Conservation (phyloP, 2,113 vertebrate species). For the Eulemur macaco region DNA sequence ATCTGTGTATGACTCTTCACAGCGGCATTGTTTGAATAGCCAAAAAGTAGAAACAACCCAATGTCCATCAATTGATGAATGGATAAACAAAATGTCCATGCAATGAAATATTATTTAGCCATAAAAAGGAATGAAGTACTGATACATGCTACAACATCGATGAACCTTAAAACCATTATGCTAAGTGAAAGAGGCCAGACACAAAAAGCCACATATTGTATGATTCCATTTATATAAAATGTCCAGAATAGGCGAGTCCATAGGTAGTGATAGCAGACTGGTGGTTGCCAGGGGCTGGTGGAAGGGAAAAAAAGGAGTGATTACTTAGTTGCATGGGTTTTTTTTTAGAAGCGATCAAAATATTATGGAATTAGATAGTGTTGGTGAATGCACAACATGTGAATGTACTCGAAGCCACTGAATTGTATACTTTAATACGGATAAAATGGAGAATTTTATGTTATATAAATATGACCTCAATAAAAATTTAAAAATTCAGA, state of each 20-base stretch:
- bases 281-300: neutral
- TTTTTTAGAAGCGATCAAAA: conserved; percentile 15
- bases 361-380: conserved; percentile 46
- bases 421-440: neutral
- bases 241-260: neutral
- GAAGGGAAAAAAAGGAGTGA: neutral
- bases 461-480: conserved; percentile 11
- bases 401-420: neutral
- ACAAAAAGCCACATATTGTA: neutral
- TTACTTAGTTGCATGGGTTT: neutral
- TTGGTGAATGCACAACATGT: neutral
- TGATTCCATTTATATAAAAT: neutral
- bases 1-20: neutral
- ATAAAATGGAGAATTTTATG: neutral
- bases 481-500: neutral
- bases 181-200: conserved; percentile 13
- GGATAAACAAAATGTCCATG: neutral
- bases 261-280: neutral
- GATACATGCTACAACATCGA: neutral
- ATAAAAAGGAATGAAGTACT: conserved; percentile 10
- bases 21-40: neutral
- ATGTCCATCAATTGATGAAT: neutral
- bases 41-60: neutral
- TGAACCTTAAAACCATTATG: conserved; percentile 27
- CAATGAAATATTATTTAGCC: conserved; percentile 11